Percentiles rank a stretch among this genome's conserved stretches.
Conservation (phyloP, 2,113 vertebrate genomes). For the Brienomyrus brachyistius region DNA sequence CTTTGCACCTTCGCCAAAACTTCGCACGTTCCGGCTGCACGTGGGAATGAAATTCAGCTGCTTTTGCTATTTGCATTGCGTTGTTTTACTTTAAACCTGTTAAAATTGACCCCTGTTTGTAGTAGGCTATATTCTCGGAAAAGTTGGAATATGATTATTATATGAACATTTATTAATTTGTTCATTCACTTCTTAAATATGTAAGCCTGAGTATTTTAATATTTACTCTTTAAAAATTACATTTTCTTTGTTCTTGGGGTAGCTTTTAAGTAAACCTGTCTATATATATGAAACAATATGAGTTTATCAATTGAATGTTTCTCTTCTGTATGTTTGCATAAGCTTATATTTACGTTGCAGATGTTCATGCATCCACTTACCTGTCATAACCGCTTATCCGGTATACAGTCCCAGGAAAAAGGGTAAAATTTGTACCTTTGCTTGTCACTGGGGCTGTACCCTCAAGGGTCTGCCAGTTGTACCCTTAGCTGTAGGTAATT, state of each 20-base stretch:
- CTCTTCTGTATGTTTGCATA: background rate
- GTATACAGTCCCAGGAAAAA: background rate
- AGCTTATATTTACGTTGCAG: background rate
- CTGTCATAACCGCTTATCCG: background rate
- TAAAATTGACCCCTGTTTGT: background rate
- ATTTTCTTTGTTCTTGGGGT: background rate
- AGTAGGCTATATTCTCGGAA: background rate
- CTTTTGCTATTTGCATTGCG: background rate
- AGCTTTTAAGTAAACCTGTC: background rate
- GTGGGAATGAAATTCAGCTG: background rate
- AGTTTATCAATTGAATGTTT: background rate
- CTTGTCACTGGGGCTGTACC: no score
- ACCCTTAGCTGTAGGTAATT: no score
- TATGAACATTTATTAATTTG: background rate
- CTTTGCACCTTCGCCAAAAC: background rate
- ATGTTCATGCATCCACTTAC: background rate
- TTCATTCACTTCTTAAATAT: background rate
- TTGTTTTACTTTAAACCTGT: background rate
- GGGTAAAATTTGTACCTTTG: no score
- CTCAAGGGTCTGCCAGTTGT: no score
- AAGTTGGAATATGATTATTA: background rate
- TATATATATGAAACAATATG: background rate
- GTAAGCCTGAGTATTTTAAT: background rate
- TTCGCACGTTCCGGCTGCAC: background rate
- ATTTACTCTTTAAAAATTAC: background rate